Conservation (phyloP, 2,797 vertebrate species). For the Erethizon dorsatum region DNA sequence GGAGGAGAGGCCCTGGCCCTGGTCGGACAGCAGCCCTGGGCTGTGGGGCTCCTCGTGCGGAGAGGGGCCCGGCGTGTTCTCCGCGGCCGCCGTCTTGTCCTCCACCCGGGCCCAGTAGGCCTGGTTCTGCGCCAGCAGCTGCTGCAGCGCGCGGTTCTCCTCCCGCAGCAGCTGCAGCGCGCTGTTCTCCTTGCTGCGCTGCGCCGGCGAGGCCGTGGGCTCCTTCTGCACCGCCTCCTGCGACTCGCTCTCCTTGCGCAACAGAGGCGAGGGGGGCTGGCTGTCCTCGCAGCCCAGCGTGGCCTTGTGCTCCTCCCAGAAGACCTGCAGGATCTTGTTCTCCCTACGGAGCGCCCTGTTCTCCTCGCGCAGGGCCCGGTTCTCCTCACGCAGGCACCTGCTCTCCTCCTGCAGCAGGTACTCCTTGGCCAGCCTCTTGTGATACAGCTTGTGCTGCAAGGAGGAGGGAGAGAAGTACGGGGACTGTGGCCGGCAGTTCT, state of each 20-base stretch:
- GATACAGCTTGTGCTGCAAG: constrained; percentile 72
- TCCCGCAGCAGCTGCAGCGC: constrained; percentile 73
- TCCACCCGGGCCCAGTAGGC: constrained; percentile 61
- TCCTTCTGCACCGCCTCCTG: constrained; percentile 81
- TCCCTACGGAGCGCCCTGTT: constrained; percentile 86
- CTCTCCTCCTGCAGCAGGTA: constrained; percentile 88
- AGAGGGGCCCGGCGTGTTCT: neutral
- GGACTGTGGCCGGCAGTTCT: constrained; percentile 79
- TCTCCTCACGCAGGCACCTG: constrained; percentile 86
- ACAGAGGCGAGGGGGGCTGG: neutral
- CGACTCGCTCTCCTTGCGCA: constrained; percentile 27
- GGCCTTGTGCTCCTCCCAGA: constrained; percentile 81
- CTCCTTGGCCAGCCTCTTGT: constrained; percentile 81
- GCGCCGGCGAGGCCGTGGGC: neutral
- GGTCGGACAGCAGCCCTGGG: constrained; percentile 42
- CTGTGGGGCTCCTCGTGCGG: neutral
- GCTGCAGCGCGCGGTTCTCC: constrained; percentile 78
- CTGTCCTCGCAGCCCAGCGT: constrained; percentile 48
- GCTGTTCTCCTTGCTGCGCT: constrained; percentile 64
- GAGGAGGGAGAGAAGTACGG: constrained; percentile 70
- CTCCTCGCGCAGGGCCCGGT: constrained; percentile 81
- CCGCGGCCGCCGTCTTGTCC: neutral
- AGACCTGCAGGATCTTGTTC: constrained; percentile 85
- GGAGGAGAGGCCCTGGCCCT: neutral
- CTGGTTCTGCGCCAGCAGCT: constrained; percentile 81